Base-by-base conservation (phyloP, 2,797 vertebrate species). In the Lindbergichthys nudifrons region DNA sequence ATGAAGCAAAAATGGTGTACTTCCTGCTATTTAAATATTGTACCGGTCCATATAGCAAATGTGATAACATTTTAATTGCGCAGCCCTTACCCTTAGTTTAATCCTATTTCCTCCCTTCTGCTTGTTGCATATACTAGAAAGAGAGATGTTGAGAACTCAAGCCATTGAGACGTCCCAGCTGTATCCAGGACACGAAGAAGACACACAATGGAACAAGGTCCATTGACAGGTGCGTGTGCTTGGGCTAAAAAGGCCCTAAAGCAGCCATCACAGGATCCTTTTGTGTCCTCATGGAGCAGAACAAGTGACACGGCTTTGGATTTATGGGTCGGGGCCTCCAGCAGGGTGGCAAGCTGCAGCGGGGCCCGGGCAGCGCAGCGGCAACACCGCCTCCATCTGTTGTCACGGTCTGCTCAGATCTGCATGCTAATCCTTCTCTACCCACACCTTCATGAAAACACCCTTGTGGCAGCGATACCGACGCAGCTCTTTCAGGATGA, bases 361-460 rank as follows among this genome's bases (percentile, higher is more conserved):
- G 42, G 78, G 79, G 80, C 87, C 82, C 46, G 80, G 69, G 80
- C 79, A 58, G 76, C 86, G 12, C 89, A 73, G 86, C 70, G 73
- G 83, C 80, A 83, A 82, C 80, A 70, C 80, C 3, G 64, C 83
- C 73, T 85, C 94, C 94, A 95, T 95, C 94, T 95, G 94, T 92
- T 89, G 73, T 87, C 84, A 86, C 73, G 82, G 88, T 89, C 90
- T 84, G 78, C 87, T 90, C 81, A 57, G 86, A 84, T 91, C 86
- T 87, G 88, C 88, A 86, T 87, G 77, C 79, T 91, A 93, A 94
- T 93, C 88, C 88, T 79, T 77, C 83, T 85, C 85, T 78, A 69
- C 70, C 60, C 57, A 65, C 84, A 85, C 84, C 89, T 89, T 86
- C 69, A 67, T 68, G 72, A 81, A 82, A 85, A 77, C 82, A 78